phyloP scores from a whole-genome alignment of 2,888 invertebrate genomes.

The Ennomos erosarius region DNA sequence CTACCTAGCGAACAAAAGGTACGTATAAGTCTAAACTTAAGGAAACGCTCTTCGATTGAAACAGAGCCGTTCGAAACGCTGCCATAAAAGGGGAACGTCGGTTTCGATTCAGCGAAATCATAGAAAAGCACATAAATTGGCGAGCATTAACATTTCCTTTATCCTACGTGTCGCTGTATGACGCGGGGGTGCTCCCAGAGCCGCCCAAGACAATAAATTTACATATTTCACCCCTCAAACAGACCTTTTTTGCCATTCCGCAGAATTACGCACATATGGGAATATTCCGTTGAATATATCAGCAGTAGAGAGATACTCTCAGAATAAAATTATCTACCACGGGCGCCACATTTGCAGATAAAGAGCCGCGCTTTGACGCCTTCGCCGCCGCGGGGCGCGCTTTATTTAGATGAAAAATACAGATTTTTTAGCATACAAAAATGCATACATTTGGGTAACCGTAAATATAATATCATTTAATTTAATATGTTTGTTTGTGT shows the following conservation, averaged over 20 bases:
- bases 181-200: conserved; percentile 76
- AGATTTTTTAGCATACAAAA: conserved; percentile 27
- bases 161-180: conserved; percentile 85
- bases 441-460: conserved; percentile 11
- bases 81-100: conserved; percentile 75
- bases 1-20: not conserved
- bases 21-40: conserved; percentile 32
- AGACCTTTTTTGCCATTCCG: conserved; percentile 85
- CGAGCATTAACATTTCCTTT: conserved; percentile 85
- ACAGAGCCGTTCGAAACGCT: conserved; percentile 23
- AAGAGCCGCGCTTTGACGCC: conserved; percentile 67
- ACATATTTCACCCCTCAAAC: conserved; percentile 86
- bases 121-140: conserved; percentile 85
- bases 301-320: conserved; percentile 83
- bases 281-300: conserved; percentile 85
- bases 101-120: conserved; percentile 83
- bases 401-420: conserved; percentile 36
- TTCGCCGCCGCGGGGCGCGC: conserved; percentile 45
- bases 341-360: conserved; percentile 78
- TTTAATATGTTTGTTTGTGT: too few relatives aligned
- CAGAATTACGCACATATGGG: conserved; percentile 86
- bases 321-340: conserved; percentile 83
- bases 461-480: too few relatives aligned
- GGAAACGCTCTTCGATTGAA: conserved; percentile 35
- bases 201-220: conserved; percentile 86